Base-by-base conservation (phyloP, 2,113 vertebrate species). In the Vulpes vulpes region DNA sequence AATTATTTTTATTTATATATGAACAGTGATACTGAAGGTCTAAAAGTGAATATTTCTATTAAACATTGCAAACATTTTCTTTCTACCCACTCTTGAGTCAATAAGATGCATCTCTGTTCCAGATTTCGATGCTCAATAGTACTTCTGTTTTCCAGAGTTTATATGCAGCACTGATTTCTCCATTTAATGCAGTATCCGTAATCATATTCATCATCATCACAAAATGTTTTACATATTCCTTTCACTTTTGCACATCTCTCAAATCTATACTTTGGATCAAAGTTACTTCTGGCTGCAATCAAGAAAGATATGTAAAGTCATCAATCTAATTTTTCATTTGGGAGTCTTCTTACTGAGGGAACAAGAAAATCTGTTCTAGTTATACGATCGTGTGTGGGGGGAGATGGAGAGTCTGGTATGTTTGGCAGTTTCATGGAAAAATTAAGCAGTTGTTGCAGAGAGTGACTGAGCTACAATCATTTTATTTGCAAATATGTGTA, bases 91-190 rank as follows among this genome's bases (percentile, higher is more conserved):
- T 79, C 30, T 76, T 38, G 8, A 67, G 14, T 65, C 23, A 81
- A 11, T 53, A 85, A n/a, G 32, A 49, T 74, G 57, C 2, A 53
- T 25, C 35, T 88, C 23, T 60, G 49, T 59, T 96, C 32, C 20
- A 62, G 53, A 57, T 11, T 25, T 57, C 5, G 57, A 79, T 83
- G 59, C 0, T 80, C 30, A 51, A 1, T 11, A 11, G 10, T 6
- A 74, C 38, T 53, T 92, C 60, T 30, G 20, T 51, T 73, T 65
- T 92, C 69, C 49, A 83, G 79, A 12, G 32, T 62, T 96, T 92
- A 96, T 35, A 95, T 51, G 32, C 97, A 98, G 27, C 97, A 98
- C n/a, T 89, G 69, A 35, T 92, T 97, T 87, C 97, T 95, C 97
- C 97, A 96, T 32, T 49, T 97, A 90, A 97, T 92, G 73, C 94